A percentile compares a stretch with the other conserved stretches of the same genome.
Evolutionary conservation across 1,140 invertebrate species (phyloP).

Genomic region (Latrodectus geometricus): DNA sequence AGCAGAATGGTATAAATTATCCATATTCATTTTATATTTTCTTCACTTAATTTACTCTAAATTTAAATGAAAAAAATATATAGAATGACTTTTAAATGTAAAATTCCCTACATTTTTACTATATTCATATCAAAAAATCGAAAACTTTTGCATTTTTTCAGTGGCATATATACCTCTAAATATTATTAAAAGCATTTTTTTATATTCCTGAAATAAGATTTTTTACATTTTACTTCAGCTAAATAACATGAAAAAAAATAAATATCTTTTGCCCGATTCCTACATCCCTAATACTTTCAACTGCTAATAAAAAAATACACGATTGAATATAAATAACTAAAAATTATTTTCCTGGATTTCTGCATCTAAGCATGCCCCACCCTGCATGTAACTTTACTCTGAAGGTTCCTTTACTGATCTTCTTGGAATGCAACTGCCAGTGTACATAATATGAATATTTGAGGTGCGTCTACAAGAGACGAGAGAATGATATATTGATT

Average conservation of each 20-base stretch:
- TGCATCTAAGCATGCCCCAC: background rate
- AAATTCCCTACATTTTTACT: no score
- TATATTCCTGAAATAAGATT: no score
- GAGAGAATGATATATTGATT: slow-evolving; percentile 57
- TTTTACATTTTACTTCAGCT: no score
- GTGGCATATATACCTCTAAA: background rate
- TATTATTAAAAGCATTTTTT: background rate
- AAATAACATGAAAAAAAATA: no score
- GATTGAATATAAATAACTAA: slow-evolving; percentile 46
- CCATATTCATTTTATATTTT: no score
- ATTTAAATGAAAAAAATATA: no score
- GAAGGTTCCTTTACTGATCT: background rate
- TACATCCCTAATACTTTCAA: slow-evolving; percentile 6
- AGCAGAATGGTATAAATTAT: no score
- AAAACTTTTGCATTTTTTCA: no score
- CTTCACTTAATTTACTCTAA: no score
- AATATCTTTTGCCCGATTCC: background rate
- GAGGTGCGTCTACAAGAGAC: slow-evolving; percentile 43
- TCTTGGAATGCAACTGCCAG: background rate
- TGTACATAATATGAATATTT: slow-evolving; percentile 56
- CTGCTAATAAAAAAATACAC: slow-evolving; percentile 33
- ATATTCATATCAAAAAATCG: no score
- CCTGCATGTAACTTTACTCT: background rate
- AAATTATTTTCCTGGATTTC: slow-evolving; percentile 36
- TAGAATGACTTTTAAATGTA: no score